Percentiles rank a stretch among this genome's conserved stretches.
These are phyloP conservation scores for Enteromius treurensis DNA, from an alignment of 2,797 vertebrate genomes.

Conservation along the genomic window DNA sequence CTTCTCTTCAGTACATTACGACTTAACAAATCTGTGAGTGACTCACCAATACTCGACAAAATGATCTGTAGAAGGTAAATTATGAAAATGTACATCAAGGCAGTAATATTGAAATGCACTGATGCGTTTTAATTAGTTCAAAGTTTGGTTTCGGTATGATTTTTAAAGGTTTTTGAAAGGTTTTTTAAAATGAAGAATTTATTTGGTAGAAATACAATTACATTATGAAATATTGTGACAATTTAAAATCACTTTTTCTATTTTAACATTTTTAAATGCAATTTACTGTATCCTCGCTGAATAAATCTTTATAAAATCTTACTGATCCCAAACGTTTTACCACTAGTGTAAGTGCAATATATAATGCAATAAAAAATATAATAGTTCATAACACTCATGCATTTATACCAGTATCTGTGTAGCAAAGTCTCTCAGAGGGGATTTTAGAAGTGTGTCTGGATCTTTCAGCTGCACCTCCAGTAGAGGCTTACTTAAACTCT, in stretches of 20 bases:
- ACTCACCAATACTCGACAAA: conserved; percentile 71
- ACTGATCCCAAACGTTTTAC: not conserved
- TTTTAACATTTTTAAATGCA: not conserved
- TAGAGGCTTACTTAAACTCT: conserved; percentile 86
- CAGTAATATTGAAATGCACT: not conserved
- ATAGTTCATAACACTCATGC: not conserved
- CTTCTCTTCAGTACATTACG: conserved; percentile 74
- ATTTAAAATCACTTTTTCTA: not conserved
- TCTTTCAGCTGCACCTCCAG: conserved; percentile 84
- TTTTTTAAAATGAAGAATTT: not conserved
- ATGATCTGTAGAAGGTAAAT: conserved; percentile 50
- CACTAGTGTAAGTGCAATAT: not conserved
- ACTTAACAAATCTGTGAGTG: conserved; percentile 70
- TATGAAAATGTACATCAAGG: not conserved
- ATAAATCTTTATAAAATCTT: not conserved
- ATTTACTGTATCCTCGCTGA: not conserved
- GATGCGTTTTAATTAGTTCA: not conserved
- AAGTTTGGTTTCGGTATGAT: not conserved
- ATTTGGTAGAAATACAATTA: not conserved
- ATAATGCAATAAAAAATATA: not conserved
- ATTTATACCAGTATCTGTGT: conserved; percentile 85
- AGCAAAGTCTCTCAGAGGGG: conserved; percentile 88
- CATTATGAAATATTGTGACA: not conserved
- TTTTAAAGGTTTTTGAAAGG: not conserved
- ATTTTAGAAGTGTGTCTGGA: conserved; percentile 76